These are phyloP conservation scores for Anastrepha obliqua DNA, from an alignment of 1,140 invertebrate species.

Conservation along the genomic window DNA sequence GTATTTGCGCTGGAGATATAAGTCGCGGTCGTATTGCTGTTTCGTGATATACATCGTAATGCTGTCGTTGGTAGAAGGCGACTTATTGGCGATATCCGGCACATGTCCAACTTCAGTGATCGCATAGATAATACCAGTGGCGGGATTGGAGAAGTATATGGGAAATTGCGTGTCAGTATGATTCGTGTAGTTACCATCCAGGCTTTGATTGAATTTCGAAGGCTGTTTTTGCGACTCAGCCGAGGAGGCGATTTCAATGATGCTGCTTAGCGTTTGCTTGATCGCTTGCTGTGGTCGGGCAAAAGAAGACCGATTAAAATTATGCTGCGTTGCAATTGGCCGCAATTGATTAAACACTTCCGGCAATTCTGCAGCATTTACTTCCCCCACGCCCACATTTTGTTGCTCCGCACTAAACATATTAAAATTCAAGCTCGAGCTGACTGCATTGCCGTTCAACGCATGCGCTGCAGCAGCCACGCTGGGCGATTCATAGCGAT, in stretches of 20 bases:
- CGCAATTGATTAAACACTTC: background rate
- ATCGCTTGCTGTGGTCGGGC: background rate
- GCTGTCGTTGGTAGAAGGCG: constrained; percentile 56
- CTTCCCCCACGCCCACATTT: background rate
- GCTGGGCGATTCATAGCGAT: constrained; percentile 6
- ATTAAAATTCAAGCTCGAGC: constrained; percentile 54
- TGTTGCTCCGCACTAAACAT: constrained; percentile 4
- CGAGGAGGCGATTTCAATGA: background rate
- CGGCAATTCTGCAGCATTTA: background rate
- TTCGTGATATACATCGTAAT: constrained; percentile 71
- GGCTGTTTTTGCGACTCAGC: background rate
- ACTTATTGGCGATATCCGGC: background rate
- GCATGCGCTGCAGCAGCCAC: background rate
- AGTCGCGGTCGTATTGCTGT: constrained; percentile 68
- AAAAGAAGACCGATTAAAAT: background rate
- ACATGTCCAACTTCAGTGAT: constrained; percentile 66
- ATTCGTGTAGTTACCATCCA: constrained; percentile 7
- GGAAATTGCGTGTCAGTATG: constrained; percentile 61
- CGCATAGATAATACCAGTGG: constrained; percentile 70
- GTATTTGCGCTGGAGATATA: constrained; percentile 59
- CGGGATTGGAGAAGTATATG: constrained; percentile 70
- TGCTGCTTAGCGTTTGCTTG: background rate
- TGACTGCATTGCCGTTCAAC: constrained; percentile 1
- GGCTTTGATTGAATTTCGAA: background rate
- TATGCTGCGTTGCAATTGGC: background rate